These are phyloP conservation scores for Pseudachorutes palmiensis DNA, from an alignment of 1,140 invertebrate species.

Conservation along the genomic window DNA sequence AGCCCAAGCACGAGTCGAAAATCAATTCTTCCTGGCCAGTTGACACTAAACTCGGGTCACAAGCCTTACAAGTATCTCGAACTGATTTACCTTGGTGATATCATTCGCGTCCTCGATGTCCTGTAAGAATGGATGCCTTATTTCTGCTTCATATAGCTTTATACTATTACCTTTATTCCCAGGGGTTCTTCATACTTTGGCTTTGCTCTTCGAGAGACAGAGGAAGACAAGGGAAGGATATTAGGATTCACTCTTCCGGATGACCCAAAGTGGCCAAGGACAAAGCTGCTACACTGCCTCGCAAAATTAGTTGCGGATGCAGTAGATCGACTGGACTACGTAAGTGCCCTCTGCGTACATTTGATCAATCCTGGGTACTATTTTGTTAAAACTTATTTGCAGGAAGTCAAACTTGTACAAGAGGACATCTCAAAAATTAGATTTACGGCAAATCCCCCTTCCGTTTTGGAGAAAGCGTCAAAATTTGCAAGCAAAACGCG, in stretches of 20 bases:
- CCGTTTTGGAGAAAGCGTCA: conserved; percentile 25
- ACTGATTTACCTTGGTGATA: conserved; percentile 73
- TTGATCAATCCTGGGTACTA: conserved; percentile 3
- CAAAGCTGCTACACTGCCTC: conserved; percentile 24
- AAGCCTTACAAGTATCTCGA: conserved; percentile 74
- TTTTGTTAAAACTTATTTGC: background rate
- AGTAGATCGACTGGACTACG: conserved; percentile 32
- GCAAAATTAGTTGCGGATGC: conserved; percentile 30
- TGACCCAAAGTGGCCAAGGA: conserved; percentile 22
- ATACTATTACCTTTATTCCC: conserved; percentile 46
- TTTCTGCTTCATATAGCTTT: conserved; percentile 21
- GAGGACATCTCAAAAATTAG: background rate
- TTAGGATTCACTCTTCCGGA: conserved; percentile 68
- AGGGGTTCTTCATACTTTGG: conserved; percentile 80
- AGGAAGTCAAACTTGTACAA: conserved; percentile 3
- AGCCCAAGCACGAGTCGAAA: conserved; percentile 31
- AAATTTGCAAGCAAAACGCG: conserved; percentile 72
- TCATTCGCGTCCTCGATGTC: conserved; percentile 84
- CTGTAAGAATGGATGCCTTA: conserved; percentile 60
- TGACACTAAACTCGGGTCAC: background rate
- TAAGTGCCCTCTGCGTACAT: conserved; percentile 10
- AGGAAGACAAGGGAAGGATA: conserved; percentile 76
- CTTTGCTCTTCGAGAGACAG: conserved; percentile 68
- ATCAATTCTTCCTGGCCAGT: conserved; percentile 20
- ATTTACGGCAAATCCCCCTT: background rate